phyloP scores from a whole-genome alignment of 2,113 vertebrate genomes.

The Phoxinus phoxinus region DNA sequence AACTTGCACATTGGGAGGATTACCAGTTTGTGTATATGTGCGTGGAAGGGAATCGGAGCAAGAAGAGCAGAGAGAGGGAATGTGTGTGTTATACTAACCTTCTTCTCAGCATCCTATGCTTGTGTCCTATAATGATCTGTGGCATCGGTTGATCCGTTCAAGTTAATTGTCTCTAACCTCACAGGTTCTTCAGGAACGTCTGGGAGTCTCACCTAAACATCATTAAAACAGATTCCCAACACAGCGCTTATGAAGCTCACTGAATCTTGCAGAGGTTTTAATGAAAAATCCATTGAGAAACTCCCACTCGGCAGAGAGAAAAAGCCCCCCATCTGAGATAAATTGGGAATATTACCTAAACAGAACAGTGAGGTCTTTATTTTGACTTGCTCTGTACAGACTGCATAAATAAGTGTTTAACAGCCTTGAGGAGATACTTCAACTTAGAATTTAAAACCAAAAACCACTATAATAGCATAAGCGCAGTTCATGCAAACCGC shows the following conservation, averaged over 20 bases:
- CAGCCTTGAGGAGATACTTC: neutral
- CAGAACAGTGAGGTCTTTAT: neutral
- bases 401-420: neutral
- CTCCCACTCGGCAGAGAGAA: neutral
- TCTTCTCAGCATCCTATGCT: neutral
- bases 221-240: slow-evolving; percentile 23
- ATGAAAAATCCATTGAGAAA: slow-evolving; percentile 13
- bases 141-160: neutral
- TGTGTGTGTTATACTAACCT: neutral
- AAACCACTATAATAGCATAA: too few species aligned
- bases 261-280: slow-evolving; percentile 16
- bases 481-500: neutral
- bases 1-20: slow-evolving; percentile 65
- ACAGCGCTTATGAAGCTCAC: neutral
- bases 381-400: neutral
- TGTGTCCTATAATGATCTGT: neutral
- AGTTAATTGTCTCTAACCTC: slow-evolving; percentile 21
- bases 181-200: neutral
- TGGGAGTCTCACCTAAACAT: slow-evolving; percentile 15
- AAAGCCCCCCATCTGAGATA: neutral
- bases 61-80: neutral
- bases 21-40: slow-evolving; percentile 45
- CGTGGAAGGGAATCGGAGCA: neutral
- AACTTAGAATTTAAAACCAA: neutral
- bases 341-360: neutral